phyloP scores from a whole-genome alignment of 2,113 vertebrate species.

The Chaetura pelagica region DNA sequence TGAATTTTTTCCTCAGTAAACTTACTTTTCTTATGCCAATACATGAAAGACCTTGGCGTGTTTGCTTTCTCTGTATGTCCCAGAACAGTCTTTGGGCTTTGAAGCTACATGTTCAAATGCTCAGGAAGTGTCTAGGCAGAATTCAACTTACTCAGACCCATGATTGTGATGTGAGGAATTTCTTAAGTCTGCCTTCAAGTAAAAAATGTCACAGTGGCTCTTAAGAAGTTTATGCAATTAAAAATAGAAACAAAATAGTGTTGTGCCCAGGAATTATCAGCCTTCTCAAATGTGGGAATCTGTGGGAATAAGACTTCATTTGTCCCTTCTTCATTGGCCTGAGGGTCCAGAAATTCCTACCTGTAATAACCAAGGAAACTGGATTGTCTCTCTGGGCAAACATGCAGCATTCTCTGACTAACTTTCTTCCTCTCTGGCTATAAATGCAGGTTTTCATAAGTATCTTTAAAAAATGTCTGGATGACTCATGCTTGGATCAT shows the following conservation, averaged over 20 bases:
- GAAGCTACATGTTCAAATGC: neutral
- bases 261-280: neutral
- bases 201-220: neutral
- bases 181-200: neutral
- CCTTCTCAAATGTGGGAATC: neutral
- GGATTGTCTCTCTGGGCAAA: neutral
- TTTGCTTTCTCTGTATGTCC: neutral
- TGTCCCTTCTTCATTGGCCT: accelerated
- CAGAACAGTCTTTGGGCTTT: neutral
- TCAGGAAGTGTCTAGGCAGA: too few relatives aligned
- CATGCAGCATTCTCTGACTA: accelerated
- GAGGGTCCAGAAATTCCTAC: neutral
- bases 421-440: neutral
- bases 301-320: neutral
- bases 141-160: neutral
- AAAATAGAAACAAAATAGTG: neutral
- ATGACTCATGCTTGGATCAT: too few relatives aligned
- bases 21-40: neutral
- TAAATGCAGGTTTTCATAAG: accelerated
- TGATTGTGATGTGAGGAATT: too few relatives aligned
- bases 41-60: neutral
- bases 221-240: neutral
- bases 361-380: neutral
- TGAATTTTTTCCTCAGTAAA: neutral
- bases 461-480: neutral